Evolutionary conservation across 1,140 invertebrate genomes (phyloP).

Genomic region (Leptinotarsa texana): DNA sequence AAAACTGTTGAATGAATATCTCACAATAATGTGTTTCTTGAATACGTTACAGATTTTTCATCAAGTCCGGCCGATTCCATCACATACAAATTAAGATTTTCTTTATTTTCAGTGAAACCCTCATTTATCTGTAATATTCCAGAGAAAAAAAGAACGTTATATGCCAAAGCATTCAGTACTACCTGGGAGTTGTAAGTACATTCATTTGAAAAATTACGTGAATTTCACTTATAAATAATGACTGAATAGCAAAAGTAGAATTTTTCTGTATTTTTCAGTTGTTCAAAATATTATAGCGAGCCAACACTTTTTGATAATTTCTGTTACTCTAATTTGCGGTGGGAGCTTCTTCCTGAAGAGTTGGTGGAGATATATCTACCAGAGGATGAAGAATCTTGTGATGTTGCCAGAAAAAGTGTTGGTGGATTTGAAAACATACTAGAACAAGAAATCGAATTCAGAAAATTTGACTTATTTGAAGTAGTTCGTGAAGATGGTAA

Average conservation of each 20-base stretch:
- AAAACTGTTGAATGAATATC: too few relatives aligned
- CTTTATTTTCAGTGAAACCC: slow-evolving; percentile 6
- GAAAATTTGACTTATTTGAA: slow-evolving; percentile 57
- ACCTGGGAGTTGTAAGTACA: slow-evolving; percentile 18
- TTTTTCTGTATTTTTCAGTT: slow-evolving; percentile 24
- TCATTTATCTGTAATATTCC: neutral
- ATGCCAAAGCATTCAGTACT: neutral
- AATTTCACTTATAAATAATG: slow-evolving; percentile 15
- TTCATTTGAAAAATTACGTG: neutral
- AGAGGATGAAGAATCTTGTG: slow-evolving; percentile 53
- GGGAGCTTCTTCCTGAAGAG: slow-evolving; percentile 36
- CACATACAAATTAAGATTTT: too few relatives aligned
- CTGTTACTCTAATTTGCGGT: slow-evolving; percentile 41
- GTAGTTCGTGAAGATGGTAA: neutral
- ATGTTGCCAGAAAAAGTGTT: slow-evolving; percentile 39
- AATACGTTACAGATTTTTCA: too few relatives aligned
- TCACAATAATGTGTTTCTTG: too few relatives aligned
- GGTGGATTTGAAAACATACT: slow-evolving; percentile 34
- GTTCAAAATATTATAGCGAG: slow-evolving; percentile 53
- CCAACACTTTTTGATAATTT: slow-evolving; percentile 52
- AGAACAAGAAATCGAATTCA: slow-evolving; percentile 51
- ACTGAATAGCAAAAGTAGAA: slow-evolving; percentile 11
- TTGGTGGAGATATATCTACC: slow-evolving; percentile 55
- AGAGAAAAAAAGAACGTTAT: neutral
- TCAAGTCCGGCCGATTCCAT: too few relatives aligned